Conservation (phyloP, 2,888 invertebrate genomes). For the Trichogramma dendrolimi region DNA sequence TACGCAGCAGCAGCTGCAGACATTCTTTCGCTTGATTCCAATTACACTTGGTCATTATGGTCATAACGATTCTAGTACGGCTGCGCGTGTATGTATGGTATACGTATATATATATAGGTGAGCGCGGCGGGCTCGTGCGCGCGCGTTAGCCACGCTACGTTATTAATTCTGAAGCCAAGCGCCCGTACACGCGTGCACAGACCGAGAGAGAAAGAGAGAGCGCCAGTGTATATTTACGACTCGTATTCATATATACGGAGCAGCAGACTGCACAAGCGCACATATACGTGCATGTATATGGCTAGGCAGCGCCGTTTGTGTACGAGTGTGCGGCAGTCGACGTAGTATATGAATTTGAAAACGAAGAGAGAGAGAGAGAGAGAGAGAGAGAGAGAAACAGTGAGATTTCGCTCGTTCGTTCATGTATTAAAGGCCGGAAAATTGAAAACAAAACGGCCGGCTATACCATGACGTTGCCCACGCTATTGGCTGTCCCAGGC, state of each 20-base stretch:
- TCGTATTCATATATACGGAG: conserved; percentile 7
- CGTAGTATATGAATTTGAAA: no score
- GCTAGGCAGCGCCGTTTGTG: not conserved
- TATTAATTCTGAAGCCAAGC: conserved; percentile 36
- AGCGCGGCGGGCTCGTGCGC: conserved; percentile 22
- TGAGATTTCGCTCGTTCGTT: conserved; percentile 21
- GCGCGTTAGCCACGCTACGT: not conserved
- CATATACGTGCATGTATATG: not conserved
- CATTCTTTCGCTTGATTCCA: conserved; percentile 25
- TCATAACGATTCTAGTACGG: conserved; percentile 38
- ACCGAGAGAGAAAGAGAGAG: not conserved
- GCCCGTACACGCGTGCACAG: not conserved
- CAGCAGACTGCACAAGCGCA: no score
- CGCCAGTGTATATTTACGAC: conserved; percentile 22
- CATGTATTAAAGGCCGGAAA: conserved; percentile 38
- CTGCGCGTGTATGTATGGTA: not conserved
- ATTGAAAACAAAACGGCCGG: conserved; percentile 39
- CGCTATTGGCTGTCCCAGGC: no score
- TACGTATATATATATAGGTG: conserved; percentile 5
- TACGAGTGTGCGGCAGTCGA: not conserved
- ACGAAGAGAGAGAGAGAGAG: no score
- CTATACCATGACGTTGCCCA: not conserved
- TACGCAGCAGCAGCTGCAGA: no score
- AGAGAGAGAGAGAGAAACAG: no score
- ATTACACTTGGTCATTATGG: conserved; percentile 36